Conservation (phyloP, 2,888 invertebrate species). For the Lissocephala sabroskyi region DNA sequence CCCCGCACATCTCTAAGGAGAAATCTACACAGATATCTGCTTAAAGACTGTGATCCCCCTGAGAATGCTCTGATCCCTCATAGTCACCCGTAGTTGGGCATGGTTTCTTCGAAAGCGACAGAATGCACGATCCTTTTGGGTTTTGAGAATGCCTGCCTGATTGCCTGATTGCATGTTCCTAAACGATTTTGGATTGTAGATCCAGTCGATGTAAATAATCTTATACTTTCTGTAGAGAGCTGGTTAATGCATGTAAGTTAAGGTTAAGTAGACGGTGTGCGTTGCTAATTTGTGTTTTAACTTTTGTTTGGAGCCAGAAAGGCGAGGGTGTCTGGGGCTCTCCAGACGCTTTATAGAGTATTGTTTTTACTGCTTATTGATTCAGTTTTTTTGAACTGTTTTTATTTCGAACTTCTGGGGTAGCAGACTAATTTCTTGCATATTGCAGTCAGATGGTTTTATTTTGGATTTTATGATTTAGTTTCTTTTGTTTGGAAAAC, state of each 20-base stretch:
- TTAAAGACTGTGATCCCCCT: too few relatives aligned
- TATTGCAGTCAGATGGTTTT: slow-evolving; percentile 40
- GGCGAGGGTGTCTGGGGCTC: too few relatives aligned
- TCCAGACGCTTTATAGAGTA: not conserved
- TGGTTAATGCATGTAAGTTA: slow-evolving; percentile 52
- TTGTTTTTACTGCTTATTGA: slow-evolving; percentile 15
- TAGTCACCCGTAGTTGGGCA: too few relatives aligned
- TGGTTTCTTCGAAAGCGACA: too few relatives aligned
- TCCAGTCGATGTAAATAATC: slow-evolving; percentile 11
- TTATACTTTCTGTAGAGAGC: not conserved
- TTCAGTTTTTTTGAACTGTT: slow-evolving; percentile 43
- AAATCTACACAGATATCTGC: too few relatives aligned
- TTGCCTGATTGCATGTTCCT: slow-evolving; percentile 52
- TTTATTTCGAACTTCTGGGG: slow-evolving; percentile 70
- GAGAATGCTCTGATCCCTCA: too few relatives aligned
- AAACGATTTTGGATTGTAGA: too few relatives aligned
- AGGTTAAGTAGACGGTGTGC: slow-evolving; percentile 46
- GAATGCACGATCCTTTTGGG: too few relatives aligned
- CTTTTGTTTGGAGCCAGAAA: slow-evolving; percentile 31
- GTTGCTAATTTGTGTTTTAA: slow-evolving; percentile 34
- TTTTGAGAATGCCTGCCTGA: too few relatives aligned
- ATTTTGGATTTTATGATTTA: slow-evolving; percentile 16
- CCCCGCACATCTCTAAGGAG: too few relatives aligned
- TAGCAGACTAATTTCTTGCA: slow-evolving; percentile 72
- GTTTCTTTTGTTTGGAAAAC: slow-evolving; percentile 20